Conservation (phyloP, 2,888 invertebrate species). For the Automeris io region DNA sequence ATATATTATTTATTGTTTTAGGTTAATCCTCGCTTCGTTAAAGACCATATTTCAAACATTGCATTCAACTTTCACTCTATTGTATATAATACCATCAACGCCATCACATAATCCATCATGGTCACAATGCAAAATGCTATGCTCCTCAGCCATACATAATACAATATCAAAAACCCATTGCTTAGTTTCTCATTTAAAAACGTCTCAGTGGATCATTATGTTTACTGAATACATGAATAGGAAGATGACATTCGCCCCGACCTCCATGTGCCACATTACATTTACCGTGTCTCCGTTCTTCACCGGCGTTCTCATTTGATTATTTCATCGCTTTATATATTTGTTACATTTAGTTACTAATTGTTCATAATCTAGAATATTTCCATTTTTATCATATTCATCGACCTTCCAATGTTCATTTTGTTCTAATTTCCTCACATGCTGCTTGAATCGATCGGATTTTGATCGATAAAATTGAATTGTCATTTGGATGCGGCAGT, state of each 20-base stretch:
- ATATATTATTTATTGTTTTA: constrained; percentile 63
- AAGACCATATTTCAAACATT: constrained; percentile 46
- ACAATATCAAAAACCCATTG: constrained; percentile 34
- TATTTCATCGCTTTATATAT: constrained; percentile 10
- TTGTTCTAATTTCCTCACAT: constrained; percentile 67
- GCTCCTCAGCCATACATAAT: constrained; percentile 31
- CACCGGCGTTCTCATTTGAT: constrained; percentile 55
- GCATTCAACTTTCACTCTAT: constrained; percentile 45
- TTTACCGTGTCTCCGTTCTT: constrained; percentile 62
- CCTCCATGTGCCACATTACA: constrained; percentile 64
- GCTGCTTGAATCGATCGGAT: constrained; percentile 66
- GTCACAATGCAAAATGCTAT: constrained; percentile 41
- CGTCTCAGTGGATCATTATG: constrained; percentile 50
- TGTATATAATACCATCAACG: constrained; percentile 43
- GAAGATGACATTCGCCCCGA: constrained; percentile 66
- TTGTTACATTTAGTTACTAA: constrained; percentile 1
- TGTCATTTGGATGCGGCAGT: constrained; percentile 57
- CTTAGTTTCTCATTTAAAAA: constrained; percentile 33
- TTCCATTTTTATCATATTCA: constrained; percentile 11
- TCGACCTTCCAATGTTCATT: constrained; percentile 35
- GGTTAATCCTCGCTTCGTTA: constrained; percentile 68
- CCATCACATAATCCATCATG: constrained; percentile 34
- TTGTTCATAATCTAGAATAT: constrained; percentile 1
- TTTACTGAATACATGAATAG: constrained; percentile 65
- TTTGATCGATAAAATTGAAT: constrained; percentile 36